Conservation (phyloP, 2,888 invertebrate species). For the Dryomyza anilis region DNA sequence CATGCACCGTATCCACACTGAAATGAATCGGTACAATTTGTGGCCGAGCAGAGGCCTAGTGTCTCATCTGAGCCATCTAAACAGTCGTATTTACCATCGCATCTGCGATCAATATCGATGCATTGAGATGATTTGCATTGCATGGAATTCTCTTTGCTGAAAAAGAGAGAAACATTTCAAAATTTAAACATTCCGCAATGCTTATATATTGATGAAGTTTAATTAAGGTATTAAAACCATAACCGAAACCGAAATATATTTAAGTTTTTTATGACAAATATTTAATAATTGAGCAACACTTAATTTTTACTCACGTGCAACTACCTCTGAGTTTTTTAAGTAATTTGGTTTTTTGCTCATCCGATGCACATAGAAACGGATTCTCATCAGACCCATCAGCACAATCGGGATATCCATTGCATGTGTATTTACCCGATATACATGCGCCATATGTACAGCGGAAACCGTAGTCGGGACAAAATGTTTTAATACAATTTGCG, state of each 20-base stretch:
- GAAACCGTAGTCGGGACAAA: constrained; percentile 63
- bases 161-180: neutral
- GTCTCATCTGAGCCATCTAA: constrained; percentile 53
- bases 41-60: constrained; percentile 36
- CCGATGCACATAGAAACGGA: constrained; percentile 25
- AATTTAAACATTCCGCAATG: too few species aligned
- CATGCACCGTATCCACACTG: constrained; percentile 48
- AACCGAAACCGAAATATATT: too few species aligned
- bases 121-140: constrained; percentile 51
- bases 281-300: too few species aligned
- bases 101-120: constrained; percentile 40
- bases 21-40: constrained; percentile 62
- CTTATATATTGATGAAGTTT: neutral
- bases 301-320: constrained; percentile 29
- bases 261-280: too few species aligned
- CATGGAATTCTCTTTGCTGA: constrained; percentile 9
- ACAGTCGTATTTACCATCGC: constrained; percentile 50
- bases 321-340: constrained; percentile 28
- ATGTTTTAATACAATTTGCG: constrained; percentile 43
- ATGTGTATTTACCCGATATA: constrained; percentile 33
- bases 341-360: constrained; percentile 14
- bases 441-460: constrained; percentile 55
- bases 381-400: constrained; percentile 56
- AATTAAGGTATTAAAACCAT: neutral
- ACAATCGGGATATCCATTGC: constrained; percentile 41